These are phyloP conservation scores for Zoanthus gigantus DNA, from an alignment of 92 coral and sea anemone species.

Conservation along the genomic window DNA sequence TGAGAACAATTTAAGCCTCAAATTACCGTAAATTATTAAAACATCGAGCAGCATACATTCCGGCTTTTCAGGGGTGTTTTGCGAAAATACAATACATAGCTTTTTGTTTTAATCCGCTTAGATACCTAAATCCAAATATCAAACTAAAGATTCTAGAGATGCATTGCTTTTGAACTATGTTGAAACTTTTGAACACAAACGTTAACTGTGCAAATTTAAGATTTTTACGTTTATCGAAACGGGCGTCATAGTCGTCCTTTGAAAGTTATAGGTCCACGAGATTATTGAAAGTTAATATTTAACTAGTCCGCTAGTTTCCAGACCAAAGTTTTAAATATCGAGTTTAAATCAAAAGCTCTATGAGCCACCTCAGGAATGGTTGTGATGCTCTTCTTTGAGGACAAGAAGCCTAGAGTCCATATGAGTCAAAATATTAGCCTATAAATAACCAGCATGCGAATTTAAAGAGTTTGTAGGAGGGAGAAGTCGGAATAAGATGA, in stretches of 20 bases:
- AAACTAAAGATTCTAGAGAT: neutral
- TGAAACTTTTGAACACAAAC: neutral
- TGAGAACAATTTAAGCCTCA: too few species aligned
- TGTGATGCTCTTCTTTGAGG: neutral
- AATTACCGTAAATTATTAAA: too few species aligned
- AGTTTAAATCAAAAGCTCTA: neutral
- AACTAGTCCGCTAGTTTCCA: neutral
- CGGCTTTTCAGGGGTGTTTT: too few species aligned
- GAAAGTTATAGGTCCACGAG: neutral
- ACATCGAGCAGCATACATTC: too few species aligned
- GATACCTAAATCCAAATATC: too few species aligned
- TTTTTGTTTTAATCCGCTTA: too few species aligned
- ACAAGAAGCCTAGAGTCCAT: neutral
- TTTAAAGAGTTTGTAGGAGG: too few species aligned
- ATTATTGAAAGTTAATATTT: neutral
- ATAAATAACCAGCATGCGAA: too few species aligned
- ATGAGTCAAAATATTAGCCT: too few species aligned
- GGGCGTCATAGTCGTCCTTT: neutral
- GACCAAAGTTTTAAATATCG: neutral
- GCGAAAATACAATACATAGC: too few species aligned
- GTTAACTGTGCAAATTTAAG: too few species aligned
- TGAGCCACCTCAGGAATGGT: neutral
- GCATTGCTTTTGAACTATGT: neutral
- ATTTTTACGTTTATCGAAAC: neutral
- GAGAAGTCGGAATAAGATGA: too few species aligned